These are phyloP conservation scores for Phoebastria nigripes DNA, from an alignment of 2,797 vertebrate species.

Conservation along the genomic window DNA sequence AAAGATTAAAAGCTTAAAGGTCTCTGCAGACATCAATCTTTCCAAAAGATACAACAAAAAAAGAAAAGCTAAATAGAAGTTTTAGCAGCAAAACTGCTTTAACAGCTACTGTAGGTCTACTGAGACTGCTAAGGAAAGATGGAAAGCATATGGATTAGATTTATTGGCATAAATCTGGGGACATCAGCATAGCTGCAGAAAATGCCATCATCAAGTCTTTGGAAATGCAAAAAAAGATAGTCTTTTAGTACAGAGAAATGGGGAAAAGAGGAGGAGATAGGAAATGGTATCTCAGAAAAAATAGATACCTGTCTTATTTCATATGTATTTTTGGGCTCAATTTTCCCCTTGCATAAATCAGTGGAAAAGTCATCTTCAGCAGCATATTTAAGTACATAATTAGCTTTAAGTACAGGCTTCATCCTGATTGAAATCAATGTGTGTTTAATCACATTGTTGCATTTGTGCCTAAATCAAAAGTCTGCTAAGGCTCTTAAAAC, in stretches of 20 bases:
- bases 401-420: slow-evolving; percentile 23
- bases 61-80: background rate
- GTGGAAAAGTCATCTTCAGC: background rate
- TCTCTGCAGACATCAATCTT: background rate
- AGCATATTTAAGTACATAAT: slow-evolving; percentile 15
- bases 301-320: background rate
- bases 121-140: background rate
- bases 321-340: background rate
- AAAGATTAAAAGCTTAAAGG: background rate
- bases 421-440: background rate
- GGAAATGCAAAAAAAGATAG: background rate
- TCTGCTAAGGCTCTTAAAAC: background rate
- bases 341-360: background rate
- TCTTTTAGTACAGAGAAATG: background rate
- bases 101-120: background rate
- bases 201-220: background rate
- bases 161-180: background rate
- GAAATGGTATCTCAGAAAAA: background rate
- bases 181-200: background rate
- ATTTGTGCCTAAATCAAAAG: background rate
- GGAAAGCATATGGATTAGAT: background rate
- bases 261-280: background rate
- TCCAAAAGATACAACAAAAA: background rate
- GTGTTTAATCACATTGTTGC: background rate
- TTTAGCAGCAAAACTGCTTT: background rate